These are phyloP conservation scores for Cydia splendana DNA, from an alignment of 1,140 invertebrate genomes.

Conservation along the genomic window DNA sequence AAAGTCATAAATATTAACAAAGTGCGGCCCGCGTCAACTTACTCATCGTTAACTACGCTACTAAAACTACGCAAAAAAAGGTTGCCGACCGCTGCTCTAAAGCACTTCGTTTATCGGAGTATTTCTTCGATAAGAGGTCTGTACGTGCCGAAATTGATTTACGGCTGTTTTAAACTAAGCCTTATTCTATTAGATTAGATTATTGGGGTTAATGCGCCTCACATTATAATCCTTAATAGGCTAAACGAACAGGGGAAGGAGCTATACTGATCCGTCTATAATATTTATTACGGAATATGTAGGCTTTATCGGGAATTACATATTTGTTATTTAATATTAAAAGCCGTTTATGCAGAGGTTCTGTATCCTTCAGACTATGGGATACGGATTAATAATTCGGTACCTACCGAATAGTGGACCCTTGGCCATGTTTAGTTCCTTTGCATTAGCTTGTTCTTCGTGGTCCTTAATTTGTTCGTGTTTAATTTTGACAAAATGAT, in stretches of 20 bases:
- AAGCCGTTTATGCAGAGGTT: not conserved
- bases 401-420: too few relatives aligned
- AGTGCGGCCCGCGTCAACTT: too few relatives aligned
- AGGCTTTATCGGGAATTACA: not conserved
- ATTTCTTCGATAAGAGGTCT: constrained; percentile 43
- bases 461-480: too few relatives aligned
- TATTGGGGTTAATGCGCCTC: constrained; percentile 46
- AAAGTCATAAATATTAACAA: too few relatives aligned
- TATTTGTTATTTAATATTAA: constrained; percentile 6
- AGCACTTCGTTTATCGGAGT: not conserved
- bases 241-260: constrained; percentile 32
- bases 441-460: too few relatives aligned
- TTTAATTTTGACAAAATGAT: too few relatives aligned
- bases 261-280: constrained; percentile 17
- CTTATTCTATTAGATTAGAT: constrained; percentile 50
- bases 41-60: too few relatives aligned
- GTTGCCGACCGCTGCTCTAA: too few relatives aligned
- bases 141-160: constrained; percentile 53
- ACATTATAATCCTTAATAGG: constrained; percentile 40
- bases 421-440: too few relatives aligned
- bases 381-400: too few relatives aligned
- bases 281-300: constrained; percentile 13
- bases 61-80: too few relatives aligned
- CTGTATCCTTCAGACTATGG: too few relatives aligned
- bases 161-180: constrained; percentile 52